Base-by-base conservation (phyloP, 53 echinoderm and acorn worm species). In the Actinopyga echinites region DNA sequence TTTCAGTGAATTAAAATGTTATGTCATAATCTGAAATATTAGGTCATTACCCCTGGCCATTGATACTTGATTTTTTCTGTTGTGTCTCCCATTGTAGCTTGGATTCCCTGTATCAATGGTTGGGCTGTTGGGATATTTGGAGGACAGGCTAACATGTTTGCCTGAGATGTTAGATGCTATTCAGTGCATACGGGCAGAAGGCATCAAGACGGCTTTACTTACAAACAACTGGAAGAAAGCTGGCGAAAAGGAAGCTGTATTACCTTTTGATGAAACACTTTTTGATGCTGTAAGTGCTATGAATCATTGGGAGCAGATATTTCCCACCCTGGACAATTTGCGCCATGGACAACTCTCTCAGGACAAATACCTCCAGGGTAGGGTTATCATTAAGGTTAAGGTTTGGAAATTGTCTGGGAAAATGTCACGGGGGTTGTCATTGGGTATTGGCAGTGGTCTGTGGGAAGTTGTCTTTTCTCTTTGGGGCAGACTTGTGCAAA, bases 141-240 rank as follows among this genome's bases (percentile, higher is more conserved):
- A 84, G 33, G 33, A 69, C 13, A 75, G 82, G 13, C 71, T 83
- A n/a, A 43, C 69, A 30, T 85, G 85, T 30, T 42, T 95, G 22
- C 91, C 91, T 32, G 89, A 89, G 85, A 93, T 95, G 91, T 36
- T 95, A 8, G 93, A 93, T 74, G 96, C 96, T 58, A 69, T 95
- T 56, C 89, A 67, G 21, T 95, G 96, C 78, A 89, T 95, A 19
- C 81, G 83, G 33, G 90, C 91, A 35, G 93, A 95, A 56, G 96
- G 96, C 6, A 43, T 93, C 31, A 89, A 91, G 74, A 91, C 93
- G 20, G 96, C 96, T 13, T 30, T 95, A 40, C 87, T 95, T 30
- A 91, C 96, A 17, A 95, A 95, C 55, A 93, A 93, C 75, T 95
- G 96, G 96, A 89, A 82, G 58, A 61, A 91, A 44, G 62, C 90